These are phyloP conservation scores for Zeus faber DNA, from an alignment of 2,113 vertebrate species.

Conservation along the genomic window DNA sequence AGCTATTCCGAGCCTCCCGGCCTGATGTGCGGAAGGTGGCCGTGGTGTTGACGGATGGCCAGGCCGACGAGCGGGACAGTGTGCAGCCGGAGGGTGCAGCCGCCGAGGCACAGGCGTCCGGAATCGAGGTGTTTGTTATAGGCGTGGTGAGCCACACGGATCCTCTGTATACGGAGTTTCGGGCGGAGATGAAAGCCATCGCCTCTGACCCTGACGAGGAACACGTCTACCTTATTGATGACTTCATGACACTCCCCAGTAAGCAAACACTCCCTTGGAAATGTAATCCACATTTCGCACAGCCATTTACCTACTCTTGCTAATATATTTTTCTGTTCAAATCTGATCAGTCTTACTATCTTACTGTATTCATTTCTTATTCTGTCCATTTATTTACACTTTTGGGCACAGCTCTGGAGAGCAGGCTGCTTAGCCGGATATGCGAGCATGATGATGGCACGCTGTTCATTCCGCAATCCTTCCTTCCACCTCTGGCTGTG, in stretches of 20 bases:
- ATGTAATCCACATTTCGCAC: neutral
- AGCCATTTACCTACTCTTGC: neutral
- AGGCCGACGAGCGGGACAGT: constrained; percentile 72
- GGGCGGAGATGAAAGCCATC: constrained; percentile 78
- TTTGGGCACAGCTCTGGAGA: constrained; percentile 71
- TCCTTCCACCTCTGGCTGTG: constrained; percentile 12
- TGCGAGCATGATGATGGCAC: constrained; percentile 69
- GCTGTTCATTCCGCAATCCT: constrained; percentile 38
- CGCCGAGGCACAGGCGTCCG: constrained; percentile 45
- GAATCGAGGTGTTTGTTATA: constrained; percentile 80
- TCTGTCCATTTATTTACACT: neutral
- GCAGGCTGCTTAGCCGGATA: constrained; percentile 74
- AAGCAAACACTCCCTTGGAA: too few species aligned
- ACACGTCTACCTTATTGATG: constrained; percentile 80
- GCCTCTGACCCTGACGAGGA: constrained; percentile 79
- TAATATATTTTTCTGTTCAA: neutral
- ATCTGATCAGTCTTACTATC: neutral
- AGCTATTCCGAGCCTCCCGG: constrained; percentile 66
- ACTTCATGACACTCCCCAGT: constrained; percentile 82
- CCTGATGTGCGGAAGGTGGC: constrained; percentile 76
- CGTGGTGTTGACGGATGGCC: constrained; percentile 81
- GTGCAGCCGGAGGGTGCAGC: constrained; percentile 62
- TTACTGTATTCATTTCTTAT: neutral
- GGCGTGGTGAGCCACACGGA: constrained; percentile 78
- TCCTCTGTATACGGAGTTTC: constrained; percentile 69